Percentiles rank a stretch among this genome's conserved stretches.
phyloP scores from a whole-genome alignment of 2,797 vertebrate genomes.

The Pipistrellus kuhlii region DNA sequence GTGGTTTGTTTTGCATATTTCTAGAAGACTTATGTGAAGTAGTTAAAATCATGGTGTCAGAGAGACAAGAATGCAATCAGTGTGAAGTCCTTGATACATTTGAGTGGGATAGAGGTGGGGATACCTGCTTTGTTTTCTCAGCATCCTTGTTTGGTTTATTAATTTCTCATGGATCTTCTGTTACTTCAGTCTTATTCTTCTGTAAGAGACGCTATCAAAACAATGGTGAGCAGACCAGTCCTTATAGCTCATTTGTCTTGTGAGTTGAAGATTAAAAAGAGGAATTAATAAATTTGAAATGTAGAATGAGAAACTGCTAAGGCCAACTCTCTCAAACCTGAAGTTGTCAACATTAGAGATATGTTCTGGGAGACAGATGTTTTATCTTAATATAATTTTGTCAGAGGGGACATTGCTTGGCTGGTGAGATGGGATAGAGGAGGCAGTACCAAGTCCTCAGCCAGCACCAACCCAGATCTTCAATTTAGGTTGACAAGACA shows the following conservation, averaged over 20 bases:
- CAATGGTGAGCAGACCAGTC: neutral
- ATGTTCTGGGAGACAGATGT: neutral
- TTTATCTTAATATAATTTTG: neutral
- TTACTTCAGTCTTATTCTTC: conserved; percentile 29
- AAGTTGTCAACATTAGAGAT: conserved; percentile 32
- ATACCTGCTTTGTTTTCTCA: conserved; percentile 58
- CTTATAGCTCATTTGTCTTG: neutral
- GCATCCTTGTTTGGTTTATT: conserved; percentile 47
- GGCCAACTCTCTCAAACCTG: neutral
- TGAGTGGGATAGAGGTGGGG: neutral
- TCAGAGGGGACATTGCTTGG: neutral
- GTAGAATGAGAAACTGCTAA: neutral
- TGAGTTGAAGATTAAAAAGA: neutral
- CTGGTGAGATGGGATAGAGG: neutral
- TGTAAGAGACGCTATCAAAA: conserved; percentile 51
- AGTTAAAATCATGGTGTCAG: conserved; percentile 49
- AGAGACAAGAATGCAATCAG: conserved; percentile 19
- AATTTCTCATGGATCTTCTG: conserved; percentile 43
- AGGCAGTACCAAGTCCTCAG: neutral
- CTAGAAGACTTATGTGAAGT: conserved; percentile 46
- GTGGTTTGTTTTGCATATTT: conserved; percentile 57
- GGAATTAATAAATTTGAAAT: conserved; percentile 47
- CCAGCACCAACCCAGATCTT: neutral
- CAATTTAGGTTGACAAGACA: neutral
- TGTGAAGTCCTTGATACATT: neutral